Evolutionary conservation across 2,888 invertebrate genomes (phyloP).

Genomic region (Choristoneura rosaceana): DNA sequence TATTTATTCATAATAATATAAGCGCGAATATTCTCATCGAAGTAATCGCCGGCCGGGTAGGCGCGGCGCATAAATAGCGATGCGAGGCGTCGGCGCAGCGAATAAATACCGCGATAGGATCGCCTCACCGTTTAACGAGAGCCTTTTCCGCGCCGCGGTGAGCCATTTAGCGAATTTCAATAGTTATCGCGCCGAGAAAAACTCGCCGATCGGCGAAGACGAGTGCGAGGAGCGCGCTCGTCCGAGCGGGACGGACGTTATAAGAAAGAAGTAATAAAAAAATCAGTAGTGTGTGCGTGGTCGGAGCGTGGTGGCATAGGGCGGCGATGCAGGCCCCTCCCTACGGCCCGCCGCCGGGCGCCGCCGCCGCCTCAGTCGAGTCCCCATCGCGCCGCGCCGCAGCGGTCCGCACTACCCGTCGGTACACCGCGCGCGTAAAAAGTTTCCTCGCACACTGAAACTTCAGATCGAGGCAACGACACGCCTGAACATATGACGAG

Average conservation of each 20-base stretch:
- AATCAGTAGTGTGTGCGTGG: slow-evolving; percentile 83
- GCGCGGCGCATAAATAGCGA: slow-evolving; percentile 74
- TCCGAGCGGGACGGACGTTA: slow-evolving; percentile 76
- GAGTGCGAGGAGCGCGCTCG: slow-evolving; percentile 59
- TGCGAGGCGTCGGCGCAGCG: slow-evolving; percentile 69
- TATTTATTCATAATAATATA: slow-evolving; percentile 64
- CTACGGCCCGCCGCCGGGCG: slow-evolving; percentile 74
- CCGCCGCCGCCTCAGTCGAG: slow-evolving; percentile 79
- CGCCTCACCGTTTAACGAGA: slow-evolving; percentile 83
- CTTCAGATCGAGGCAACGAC: slow-evolving; percentile 66
- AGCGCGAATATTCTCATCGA: slow-evolving; percentile 61
- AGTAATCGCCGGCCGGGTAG: slow-evolving; percentile 57
- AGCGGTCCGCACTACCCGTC: slow-evolving; percentile 70
- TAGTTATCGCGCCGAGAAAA: slow-evolving; percentile 85
- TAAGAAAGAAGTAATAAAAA: slow-evolving; percentile 84
- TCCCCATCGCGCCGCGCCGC: slow-evolving; percentile 76
- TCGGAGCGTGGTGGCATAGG: slow-evolving; percentile 82
- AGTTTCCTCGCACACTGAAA: slow-evolving; percentile 76
- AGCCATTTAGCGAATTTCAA: slow-evolving; percentile 85
- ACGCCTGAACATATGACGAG: slow-evolving; percentile 51
- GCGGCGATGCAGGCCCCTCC: slow-evolving; percentile 83
- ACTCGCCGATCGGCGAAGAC: slow-evolving; percentile 75
- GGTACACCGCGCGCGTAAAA: slow-evolving; percentile 74
- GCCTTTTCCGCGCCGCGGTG: slow-evolving; percentile 84
- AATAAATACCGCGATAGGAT: slow-evolving; percentile 82